Conservation (phyloP, 1,140 invertebrate species). For the Hirudo medicinalis region DNA sequence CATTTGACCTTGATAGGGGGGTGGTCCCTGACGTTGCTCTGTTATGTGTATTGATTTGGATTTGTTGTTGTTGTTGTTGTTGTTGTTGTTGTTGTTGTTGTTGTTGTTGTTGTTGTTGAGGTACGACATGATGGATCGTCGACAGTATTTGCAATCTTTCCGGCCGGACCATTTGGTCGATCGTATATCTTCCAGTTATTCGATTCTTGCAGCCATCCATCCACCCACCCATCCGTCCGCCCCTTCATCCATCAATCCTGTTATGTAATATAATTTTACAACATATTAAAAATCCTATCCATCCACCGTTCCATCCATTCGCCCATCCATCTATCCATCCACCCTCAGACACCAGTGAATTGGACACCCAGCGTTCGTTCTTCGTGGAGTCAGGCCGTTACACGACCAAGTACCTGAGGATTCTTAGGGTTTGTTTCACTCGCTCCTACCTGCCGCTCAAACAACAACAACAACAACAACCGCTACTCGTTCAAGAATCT, state of each 20-base stretch:
- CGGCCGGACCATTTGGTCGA: too few relatives aligned
- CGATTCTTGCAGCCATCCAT: too few relatives aligned
- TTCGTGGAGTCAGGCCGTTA: slow-evolving; percentile 16
- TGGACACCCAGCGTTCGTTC: slow-evolving; percentile 18
- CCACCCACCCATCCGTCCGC: not conserved
- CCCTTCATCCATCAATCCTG: not conserved
- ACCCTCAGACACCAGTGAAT: slow-evolving; percentile 3
- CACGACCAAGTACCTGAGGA: slow-evolving; percentile 19
- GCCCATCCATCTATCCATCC: not conserved
- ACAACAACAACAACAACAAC: not conserved
- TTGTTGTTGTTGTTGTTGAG: not conserved
- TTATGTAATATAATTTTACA: too few relatives aligned
- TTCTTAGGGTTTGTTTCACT: slow-evolving; percentile 15
- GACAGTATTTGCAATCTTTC: too few relatives aligned
- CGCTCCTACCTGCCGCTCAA: slow-evolving; percentile 4
- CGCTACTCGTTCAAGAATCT: not conserved
- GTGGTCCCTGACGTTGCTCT: too few relatives aligned
- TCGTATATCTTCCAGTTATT: too few relatives aligned
- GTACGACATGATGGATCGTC: too few relatives aligned
- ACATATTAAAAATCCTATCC: too few relatives aligned
- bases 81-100: slow-evolving; percentile 5
- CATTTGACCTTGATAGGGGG: too few relatives aligned
- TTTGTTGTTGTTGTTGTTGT: slow-evolving; percentile 9
- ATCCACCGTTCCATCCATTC: not conserved
- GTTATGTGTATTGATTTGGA: too few relatives aligned